Evolutionary conservation across 2,888 invertebrate genomes (phyloP).

Genomic region (Scelioninae gen. 1): DNA sequence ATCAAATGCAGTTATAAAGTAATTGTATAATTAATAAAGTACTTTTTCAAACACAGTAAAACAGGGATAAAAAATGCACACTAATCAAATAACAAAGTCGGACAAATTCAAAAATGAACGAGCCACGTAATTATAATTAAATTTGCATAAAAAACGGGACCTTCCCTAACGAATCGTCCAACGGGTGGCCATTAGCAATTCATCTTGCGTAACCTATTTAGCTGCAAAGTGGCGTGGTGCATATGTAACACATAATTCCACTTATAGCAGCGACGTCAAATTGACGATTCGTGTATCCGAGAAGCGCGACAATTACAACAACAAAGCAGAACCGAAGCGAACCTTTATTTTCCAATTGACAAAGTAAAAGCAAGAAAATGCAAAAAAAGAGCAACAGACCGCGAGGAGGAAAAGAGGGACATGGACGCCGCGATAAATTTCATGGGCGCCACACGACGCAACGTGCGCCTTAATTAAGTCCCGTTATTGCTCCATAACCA

Average conservation of each 20-base stretch:
- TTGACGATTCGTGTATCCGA: slow-evolving; percentile 47
- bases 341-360: slow-evolving; percentile 23
- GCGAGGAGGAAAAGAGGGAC: slow-evolving; percentile 18
- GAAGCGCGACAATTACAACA: slow-evolving; percentile 31
- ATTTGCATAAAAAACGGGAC: slow-evolving; percentile 13
- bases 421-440: slow-evolving; percentile 64
- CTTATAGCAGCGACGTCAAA: slow-evolving; percentile 49
- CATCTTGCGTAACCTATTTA: slow-evolving; percentile 82
- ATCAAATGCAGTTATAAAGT: no score
- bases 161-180: slow-evolving; percentile 38
- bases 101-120: neutral
- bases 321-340: slow-evolving; percentile 19
- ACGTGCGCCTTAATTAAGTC: slow-evolving; percentile 68
- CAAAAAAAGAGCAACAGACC: slow-evolving; percentile 4
- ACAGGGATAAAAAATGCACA: no score
- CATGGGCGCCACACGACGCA: slow-evolving; percentile 68
- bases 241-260: slow-evolving; percentile 77
- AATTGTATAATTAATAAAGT: no score
- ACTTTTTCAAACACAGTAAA: no score
- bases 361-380: neutral
- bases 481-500: slow-evolving; percentile 69
- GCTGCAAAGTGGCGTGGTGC: slow-evolving; percentile 74
- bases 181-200: slow-evolving; percentile 74
- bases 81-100: neutral
- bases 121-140: slow-evolving; percentile 18